A percentile compares a stretch with the other conserved stretches of the same genome.
These are phyloP conservation scores for Blennius ocellaris DNA, from an alignment of 2,113 vertebrate species.

Conservation along the genomic window DNA sequence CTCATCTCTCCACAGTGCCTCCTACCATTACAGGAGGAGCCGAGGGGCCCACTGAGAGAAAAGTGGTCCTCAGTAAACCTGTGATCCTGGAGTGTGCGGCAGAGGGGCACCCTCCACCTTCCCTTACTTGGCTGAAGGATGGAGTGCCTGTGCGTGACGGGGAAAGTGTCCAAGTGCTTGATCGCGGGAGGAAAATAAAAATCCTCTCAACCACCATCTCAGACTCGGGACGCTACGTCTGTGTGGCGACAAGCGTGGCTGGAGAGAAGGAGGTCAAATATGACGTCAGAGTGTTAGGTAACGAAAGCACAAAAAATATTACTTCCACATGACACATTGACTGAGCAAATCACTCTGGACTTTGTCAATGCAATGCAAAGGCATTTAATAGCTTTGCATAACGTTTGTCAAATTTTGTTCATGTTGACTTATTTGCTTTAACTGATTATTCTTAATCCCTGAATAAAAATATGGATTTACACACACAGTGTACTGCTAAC, in stretches of 20 bases:
- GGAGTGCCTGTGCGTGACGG: constrained; percentile 86
- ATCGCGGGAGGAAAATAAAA: constrained; percentile 89
- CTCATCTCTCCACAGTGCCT: constrained; percentile 84
- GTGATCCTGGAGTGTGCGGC: constrained; percentile 91
- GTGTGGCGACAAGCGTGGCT: constrained; percentile 93
- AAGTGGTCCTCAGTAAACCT: constrained; percentile 86
- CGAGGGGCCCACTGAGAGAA: constrained; percentile 80
- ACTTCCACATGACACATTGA: too few species aligned
- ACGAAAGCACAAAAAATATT: too few species aligned
- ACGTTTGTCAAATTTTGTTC: background rate
- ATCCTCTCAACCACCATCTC: constrained; percentile 80
- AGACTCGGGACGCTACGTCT: constrained; percentile 89
- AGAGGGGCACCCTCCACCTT: constrained; percentile 89
- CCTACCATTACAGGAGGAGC: constrained; percentile 87
- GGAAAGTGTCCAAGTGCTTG: constrained; percentile 82
- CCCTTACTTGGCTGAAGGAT: constrained; percentile 94
- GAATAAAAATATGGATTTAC: too few species aligned
- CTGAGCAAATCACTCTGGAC: too few species aligned
- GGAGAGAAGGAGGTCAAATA: constrained; percentile 94
- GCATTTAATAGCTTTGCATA: background rate
- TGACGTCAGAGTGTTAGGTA: constrained; percentile 92
- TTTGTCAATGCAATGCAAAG: too few species aligned
- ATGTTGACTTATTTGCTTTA: background rate
- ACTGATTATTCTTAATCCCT: background rate
- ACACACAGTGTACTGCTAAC: background rate